Conservation (phyloP, 2,113 vertebrate genomes). For the Cyrtonyx montezumae region DNA sequence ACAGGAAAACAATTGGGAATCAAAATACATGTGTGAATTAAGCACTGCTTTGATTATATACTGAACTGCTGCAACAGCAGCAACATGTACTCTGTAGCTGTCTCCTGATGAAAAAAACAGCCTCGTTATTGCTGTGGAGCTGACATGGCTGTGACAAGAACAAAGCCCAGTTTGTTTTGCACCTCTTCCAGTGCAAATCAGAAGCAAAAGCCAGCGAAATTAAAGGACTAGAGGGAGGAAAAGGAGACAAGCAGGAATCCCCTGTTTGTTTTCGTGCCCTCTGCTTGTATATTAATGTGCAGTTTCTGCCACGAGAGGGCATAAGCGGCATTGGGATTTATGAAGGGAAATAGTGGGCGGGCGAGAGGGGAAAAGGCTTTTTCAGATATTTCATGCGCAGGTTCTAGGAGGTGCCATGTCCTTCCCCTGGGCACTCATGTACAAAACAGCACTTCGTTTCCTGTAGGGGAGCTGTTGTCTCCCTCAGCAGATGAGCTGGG, state of each 20-base stretch:
- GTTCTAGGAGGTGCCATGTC: background rate
- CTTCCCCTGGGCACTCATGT: background rate
- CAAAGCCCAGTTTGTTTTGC: background rate
- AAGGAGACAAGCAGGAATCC: background rate
- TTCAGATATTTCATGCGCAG: background rate
- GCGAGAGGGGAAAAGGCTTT: background rate
- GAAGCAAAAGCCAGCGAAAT: background rate
- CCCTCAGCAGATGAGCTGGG: background rate
- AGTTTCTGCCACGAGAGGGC: constrained; percentile 64
- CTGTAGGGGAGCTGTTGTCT: background rate
- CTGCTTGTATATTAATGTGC: background rate
- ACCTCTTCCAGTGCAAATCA: background rate
- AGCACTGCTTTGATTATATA: background rate
- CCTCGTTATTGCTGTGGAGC: fast-evolving
- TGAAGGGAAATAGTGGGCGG: background rate
- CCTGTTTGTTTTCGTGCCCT: background rate
- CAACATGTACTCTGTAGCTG: background rate
- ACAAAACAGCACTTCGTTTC: background rate
- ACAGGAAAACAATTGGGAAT: background rate
- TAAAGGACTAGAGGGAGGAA: fast-evolving
- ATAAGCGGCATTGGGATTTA: constrained; percentile 21
- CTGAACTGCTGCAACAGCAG: background rate
- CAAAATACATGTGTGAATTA: background rate
- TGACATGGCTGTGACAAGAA: background rate
- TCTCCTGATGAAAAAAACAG: background rate